Percentiles rank a stretch among this genome's conserved stretches.
These are phyloP conservation scores for Allygus modestus DNA, from an alignment of 2,888 invertebrate species.

Conservation along the genomic window DNA sequence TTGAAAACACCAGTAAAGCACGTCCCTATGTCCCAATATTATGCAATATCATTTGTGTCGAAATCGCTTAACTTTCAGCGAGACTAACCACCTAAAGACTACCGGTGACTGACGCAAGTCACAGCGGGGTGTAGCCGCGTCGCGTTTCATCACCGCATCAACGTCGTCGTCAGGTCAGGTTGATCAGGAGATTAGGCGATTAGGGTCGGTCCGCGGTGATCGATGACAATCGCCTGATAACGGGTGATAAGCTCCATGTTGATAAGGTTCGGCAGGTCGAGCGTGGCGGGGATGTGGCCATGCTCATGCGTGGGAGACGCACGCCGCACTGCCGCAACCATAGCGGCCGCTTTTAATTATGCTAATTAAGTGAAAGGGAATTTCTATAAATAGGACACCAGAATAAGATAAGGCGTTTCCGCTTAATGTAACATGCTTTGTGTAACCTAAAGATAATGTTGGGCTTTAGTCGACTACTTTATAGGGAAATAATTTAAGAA, in stretches of 20 bases:
- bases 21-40: too few relatives aligned
- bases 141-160: constrained; percentile 7
- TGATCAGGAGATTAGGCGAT: neutral
- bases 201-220: neutral
- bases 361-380: constrained; percentile 29
- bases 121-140: neutral
- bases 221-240: neutral
- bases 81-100: neutral
- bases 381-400: constrained; percentile 27
- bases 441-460: neutral
- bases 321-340: neutral
- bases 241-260: neutral
- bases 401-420: constrained; percentile 21
- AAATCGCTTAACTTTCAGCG: neutral
- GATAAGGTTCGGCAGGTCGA: constrained; percentile 10
- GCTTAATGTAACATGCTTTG: neutral
- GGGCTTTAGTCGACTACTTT: neutral
- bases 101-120: neutral
- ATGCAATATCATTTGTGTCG: neutral
- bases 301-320: neutral
- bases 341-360: constrained; percentile 27
- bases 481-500: neutral
- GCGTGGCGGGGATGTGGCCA: neutral
- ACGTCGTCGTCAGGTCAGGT: neutral
- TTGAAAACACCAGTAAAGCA: too few relatives aligned